Evolutionary conservation across 1,140 invertebrate genomes (phyloP), one percentile per base, ranked within the genome.

Genomic region (Polypedilum pembai): DNA sequence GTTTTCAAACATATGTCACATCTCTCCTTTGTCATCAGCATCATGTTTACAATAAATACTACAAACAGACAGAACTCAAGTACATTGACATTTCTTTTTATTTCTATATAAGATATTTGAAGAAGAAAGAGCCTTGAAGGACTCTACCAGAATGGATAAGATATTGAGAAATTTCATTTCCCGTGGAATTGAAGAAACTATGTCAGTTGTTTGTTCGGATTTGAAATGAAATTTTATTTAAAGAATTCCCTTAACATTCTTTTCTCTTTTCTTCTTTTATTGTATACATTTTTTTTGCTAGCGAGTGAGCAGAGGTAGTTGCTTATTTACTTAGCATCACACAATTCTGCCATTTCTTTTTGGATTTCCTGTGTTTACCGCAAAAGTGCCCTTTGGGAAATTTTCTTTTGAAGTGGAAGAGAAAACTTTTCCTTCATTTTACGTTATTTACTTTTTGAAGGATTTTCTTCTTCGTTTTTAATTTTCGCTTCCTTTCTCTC

Each of bases 1-100:
- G 65, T 69, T 69, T 69, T 69, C 17, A 69, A 21, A 69, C 65
- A 69, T 21, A 69, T 69, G 65, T 69, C 65, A 69, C 65, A 18
- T 69, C 65, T 69, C 45, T 56, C 45, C 45, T 56, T 56, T 56
- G 45, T 56, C 45, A 56, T 56, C 12, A 33, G 24, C 24, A 3
- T 33, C n/a, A 15, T 56, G 45, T 56, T 56, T 56, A 56, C 45
- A 56, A 56, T 56, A 56, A 56, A 56, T 56, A 56, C 24, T 33
- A 33, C 24, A 33, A 33, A 33, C 45, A 56, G 12, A 56, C 45
- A n/a, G 3, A 12, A 56, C 45, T n/a, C 15, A 56, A 56, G 45
- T 56, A 56, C 45, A 56, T 56, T 56, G 45, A 56, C 45, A 15
- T 56, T 56, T 56, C n/a, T 56, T 56, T 15, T 33, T 33, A 33